Evolutionary conservation across 2,797 vertebrate species (phyloP).

Genomic region (Monodelphis domestica): DNA sequence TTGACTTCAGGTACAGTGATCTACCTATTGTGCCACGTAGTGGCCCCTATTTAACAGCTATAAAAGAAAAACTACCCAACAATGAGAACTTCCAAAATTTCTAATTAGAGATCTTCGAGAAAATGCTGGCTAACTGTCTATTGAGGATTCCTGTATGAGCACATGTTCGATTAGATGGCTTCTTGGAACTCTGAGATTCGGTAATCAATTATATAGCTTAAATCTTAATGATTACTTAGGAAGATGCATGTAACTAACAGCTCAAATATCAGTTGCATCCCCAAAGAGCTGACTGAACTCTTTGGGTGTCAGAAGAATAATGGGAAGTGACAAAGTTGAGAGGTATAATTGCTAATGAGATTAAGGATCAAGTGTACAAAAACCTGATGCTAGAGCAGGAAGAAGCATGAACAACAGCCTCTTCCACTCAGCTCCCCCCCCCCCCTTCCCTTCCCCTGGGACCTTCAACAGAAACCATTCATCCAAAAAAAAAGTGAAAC

Average conservation of each 20-base stretch:
- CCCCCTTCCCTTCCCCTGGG: background rate
- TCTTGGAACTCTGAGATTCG: background rate
- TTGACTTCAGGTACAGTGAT: background rate
- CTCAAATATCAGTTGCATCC: background rate
- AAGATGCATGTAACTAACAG: background rate
- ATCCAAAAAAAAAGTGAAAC: background rate
- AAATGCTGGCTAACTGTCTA: background rate
- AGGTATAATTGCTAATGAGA: background rate
- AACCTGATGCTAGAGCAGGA: background rate
- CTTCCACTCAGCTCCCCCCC: no score
- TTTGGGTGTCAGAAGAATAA: background rate
- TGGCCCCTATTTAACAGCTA: background rate
- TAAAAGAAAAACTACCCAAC: background rate
- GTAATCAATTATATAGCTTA: background rate
- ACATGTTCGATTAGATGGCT: background rate
- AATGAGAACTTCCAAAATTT: background rate
- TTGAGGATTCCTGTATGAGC: background rate
- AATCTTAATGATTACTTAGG: background rate
- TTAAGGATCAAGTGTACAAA: background rate
- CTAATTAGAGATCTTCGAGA: background rate
- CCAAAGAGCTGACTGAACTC: background rate
- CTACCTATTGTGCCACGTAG: background rate
- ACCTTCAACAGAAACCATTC: background rate
- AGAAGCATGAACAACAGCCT: background rate
- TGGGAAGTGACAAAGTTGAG: background rate